phyloP scores from a whole-genome alignment of 1,140 invertebrate species.

The Drosophila serrata region DNA sequence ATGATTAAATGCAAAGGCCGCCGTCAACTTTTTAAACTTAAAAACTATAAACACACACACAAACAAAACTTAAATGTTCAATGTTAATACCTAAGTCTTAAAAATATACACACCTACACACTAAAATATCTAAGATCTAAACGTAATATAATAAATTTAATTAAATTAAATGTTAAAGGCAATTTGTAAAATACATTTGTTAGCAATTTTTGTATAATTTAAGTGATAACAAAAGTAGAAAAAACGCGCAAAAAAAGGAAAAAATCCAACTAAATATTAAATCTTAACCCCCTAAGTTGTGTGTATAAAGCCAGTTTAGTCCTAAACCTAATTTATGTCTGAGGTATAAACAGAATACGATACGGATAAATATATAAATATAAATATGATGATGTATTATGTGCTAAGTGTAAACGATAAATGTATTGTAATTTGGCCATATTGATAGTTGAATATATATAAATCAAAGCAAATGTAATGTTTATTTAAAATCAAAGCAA shows the following conservation, averaged over 20 bases:
- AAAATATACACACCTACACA: slow-evolving; percentile 49
- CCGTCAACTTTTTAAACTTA: slow-evolving; percentile 57
- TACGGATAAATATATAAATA: slow-evolving; percentile 42
- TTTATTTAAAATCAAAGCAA: slow-evolving; percentile 61
- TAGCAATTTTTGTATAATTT: slow-evolving; percentile 65
- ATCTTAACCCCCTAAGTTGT: slow-evolving; percentile 66
- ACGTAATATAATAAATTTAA: slow-evolving; percentile 61
- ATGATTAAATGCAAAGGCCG: slow-evolving; percentile 44
- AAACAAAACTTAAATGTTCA: slow-evolving; percentile 66
- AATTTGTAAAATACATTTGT: slow-evolving; percentile 78
- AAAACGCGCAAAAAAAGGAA: slow-evolving; percentile 13
- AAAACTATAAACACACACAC: slow-evolving; percentile 8
- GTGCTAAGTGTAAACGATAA: slow-evolving; percentile 75
- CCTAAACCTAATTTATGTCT: slow-evolving; percentile 76
- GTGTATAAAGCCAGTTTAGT: slow-evolving; percentile 74
- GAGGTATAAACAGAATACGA: slow-evolving; percentile 59
- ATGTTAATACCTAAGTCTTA: slow-evolving; percentile 80
- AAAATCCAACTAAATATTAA: slow-evolving; percentile 30
- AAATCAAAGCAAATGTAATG: slow-evolving; percentile 62
- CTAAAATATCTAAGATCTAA: slow-evolving; percentile 33
- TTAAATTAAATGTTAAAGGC: slow-evolving; percentile 80
- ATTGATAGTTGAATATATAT: slow-evolving; percentile 85
- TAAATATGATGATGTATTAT: slow-evolving; percentile 65
- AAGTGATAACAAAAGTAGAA: slow-evolving; percentile 37
- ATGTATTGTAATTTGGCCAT: slow-evolving; percentile 85